Conservation (phyloP, 2,888 invertebrate genomes). For the Trachelus stipa region DNA sequence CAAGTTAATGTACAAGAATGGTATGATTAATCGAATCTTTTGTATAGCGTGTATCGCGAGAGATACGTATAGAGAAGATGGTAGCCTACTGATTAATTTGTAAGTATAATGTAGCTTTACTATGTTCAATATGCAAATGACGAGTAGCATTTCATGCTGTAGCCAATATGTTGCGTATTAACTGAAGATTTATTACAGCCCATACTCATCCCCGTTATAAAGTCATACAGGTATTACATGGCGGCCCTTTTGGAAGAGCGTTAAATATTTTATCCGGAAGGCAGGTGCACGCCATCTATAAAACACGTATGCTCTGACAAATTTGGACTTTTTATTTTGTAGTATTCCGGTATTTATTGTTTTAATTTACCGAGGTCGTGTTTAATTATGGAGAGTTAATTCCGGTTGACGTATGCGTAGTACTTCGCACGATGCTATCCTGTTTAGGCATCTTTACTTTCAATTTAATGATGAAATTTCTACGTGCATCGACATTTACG, state of each 20-base stretch:
- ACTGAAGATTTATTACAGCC: constrained; percentile 13
- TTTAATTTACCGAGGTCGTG: constrained; percentile 60
- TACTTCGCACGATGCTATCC: background rate
- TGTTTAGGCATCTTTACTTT: background rate
- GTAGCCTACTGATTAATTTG: constrained; percentile 14
- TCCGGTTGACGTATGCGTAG: constrained; percentile 33
- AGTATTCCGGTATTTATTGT: constrained; percentile 55
- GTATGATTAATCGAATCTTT: background rate
- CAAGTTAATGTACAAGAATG: background rate
- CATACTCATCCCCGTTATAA: background rate
- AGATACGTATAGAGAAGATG: background rate
- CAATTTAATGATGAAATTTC: background rate
- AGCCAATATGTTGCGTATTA: constrained; percentile 18
- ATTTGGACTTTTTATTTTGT: background rate
- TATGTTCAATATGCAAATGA: constrained; percentile 18
- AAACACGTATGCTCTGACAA: background rate
- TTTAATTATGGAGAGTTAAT: constrained; percentile 65
- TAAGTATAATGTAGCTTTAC: constrained; percentile 19
- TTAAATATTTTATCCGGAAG: constrained; percentile 7
- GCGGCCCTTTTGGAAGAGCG: background rate
- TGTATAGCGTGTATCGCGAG: background rate
- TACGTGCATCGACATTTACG: background rate
- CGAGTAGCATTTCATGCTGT: constrained; percentile 12
- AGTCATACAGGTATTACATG: background rate
- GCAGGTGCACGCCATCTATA: background rate